Evolutionary conservation across 2,888 invertebrate genomes (phyloP), one percentile per base, ranked within the genome.

Genomic region (Spodoptera littoralis): DNA sequence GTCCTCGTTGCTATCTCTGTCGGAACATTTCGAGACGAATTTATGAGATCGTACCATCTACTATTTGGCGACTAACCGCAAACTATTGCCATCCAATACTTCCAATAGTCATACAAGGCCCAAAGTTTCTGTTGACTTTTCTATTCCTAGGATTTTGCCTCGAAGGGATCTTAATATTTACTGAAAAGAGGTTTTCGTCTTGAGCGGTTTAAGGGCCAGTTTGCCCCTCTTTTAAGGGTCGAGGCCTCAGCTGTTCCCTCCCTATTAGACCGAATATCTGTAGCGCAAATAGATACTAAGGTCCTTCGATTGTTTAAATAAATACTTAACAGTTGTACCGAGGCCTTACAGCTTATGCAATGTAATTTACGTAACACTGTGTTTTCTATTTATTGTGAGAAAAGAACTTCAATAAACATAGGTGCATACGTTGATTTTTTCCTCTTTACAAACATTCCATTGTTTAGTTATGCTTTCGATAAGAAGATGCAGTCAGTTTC

Each of bases 21-120:
- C 47, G 24, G 22, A 48, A 57, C 45, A 24, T 52, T 76, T 18
- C 13, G 43, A 57, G 71, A 70, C 50, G 65, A 54, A 72, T 76
- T 72, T 72, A 72, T 76, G 65, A 76, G 76, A 76, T 76, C 65
- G 50, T 42, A 57, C 41, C 50, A 64, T 72, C 53, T 71, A 64
- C 53, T 71, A 60, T 70, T 56, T 63, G 71, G 53, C 64, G 50
- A 76, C 47, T 60, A 60, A 64, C 71, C 71, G 53, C 66, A n/a
- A 46, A 22, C 58, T 54, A 65, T 72, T 60, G 52, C 53, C 56
- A 50, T 60, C 49, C 22, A 44, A 74, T 54, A 36, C 36, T 36
- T 36, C 8, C 8, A 36, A 36, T 27, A 30, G 53, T 58, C 51
- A 13, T 43, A 24, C 8, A 46, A 30, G 41, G 47, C 11, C 18